Conservation (phyloP, 2,888 invertebrate genomes). For the Hemaris fuciformis region DNA sequence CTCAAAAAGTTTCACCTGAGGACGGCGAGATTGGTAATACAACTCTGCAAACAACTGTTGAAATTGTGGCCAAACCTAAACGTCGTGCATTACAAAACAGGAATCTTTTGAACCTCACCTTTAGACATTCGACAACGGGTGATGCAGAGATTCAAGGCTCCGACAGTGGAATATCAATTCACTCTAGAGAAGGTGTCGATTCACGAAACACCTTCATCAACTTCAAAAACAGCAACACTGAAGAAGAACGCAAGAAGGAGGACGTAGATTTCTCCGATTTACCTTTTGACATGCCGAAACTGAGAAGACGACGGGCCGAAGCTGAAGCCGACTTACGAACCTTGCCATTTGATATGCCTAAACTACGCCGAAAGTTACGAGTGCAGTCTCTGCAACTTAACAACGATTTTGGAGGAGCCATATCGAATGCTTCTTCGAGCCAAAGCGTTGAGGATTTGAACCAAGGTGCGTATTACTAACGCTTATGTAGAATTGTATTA, state of each 20-base stretch:
- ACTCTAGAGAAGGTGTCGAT: constrained; percentile 90
- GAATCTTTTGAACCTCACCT: constrained; percentile 86
- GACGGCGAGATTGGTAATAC: constrained; percentile 74
- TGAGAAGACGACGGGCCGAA: constrained; percentile 86
- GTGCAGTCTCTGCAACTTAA: constrained; percentile 83
- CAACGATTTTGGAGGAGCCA: constrained; percentile 84
- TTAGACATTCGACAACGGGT: constrained; percentile 83
- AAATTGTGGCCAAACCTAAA: constrained; percentile 81
- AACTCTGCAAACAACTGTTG: constrained; percentile 72
- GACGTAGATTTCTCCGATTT: constrained; percentile 88
- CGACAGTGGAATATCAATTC: constrained; percentile 93
- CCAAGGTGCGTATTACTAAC: constrained; percentile 75
- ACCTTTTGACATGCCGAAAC: constrained; percentile 95
- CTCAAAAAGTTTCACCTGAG: constrained; percentile 89
- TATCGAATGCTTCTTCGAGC: constrained; percentile 91
- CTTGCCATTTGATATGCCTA: constrained; percentile 96
- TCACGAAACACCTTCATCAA: constrained; percentile 83
- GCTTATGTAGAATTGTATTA: constrained; percentile 19
- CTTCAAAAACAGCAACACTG: constrained; percentile 82
- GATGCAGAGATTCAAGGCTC: constrained; percentile 91
- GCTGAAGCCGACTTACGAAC: constrained; percentile 91
- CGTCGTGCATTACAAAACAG: constrained; percentile 88
- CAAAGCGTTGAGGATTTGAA: constrained; percentile 89
- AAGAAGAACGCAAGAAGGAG: constrained; percentile 74
- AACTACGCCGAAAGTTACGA: constrained; percentile 88